Percentiles rank a stretch among this genome's conserved stretches.
phyloP scores from a whole-genome alignment of 2,888 invertebrate species.

The Labia minor region DNA sequence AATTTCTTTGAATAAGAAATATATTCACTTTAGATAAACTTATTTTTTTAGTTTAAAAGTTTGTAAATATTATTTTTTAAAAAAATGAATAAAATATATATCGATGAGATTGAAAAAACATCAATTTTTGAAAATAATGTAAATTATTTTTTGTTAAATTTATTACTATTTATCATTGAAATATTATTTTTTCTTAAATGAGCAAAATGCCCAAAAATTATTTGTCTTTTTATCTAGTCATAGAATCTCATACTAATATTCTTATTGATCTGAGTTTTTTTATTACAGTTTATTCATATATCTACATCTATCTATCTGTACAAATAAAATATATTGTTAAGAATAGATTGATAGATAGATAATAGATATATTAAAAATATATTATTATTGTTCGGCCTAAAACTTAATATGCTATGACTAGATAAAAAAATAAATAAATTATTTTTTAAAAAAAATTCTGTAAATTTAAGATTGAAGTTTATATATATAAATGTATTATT shows the following conservation, averaged over 20 bases:
- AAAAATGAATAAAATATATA: slow-evolving; percentile 1
- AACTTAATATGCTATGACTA: background rate
- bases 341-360: too few species aligned
- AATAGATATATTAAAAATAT: background rate
- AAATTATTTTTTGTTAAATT: slow-evolving; percentile 1
- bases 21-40: slow-evolving; percentile 1
- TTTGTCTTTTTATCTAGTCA: slow-evolving; percentile 1
- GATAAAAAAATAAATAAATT: background rate
- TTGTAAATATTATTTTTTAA: slow-evolving; percentile 13
- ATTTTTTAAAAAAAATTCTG: background rate
- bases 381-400: background rate
- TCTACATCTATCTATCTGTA: background rate
- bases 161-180: background rate
- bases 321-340: too few species aligned
- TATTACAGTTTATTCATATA: background rate
- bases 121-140: slow-evolving; percentile 1
- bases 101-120: background rate
- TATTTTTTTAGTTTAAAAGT: slow-evolving; percentile 13
- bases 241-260: background rate
- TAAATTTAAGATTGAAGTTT: background rate
- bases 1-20: background rate
- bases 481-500: background rate
- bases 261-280: too few species aligned
- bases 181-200: background rate
- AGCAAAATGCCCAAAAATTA: background rate